Base-by-base conservation (phyloP, 2,797 vertebrate species). In the Chloroceryle amazona region DNA sequence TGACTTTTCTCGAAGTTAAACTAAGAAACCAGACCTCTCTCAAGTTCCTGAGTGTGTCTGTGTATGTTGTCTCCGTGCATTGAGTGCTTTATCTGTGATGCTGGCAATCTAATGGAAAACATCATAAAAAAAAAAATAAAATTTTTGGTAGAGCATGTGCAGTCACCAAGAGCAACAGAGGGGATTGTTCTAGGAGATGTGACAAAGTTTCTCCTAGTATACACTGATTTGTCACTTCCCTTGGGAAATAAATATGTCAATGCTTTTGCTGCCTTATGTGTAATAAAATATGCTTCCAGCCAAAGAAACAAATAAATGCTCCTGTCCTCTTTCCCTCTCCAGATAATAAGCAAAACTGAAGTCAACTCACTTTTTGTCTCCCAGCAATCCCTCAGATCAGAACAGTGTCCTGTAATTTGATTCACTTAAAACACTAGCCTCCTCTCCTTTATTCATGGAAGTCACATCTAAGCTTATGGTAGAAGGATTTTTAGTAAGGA, bases 211-310 rank as follows among this genome's bases (percentile, higher is more conserved):
- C 66, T 91, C 18, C 82, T 94, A 67, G 72, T 96, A 54, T 95
- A 67, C 81, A 86, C 91, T 84, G 90, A 95, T 95, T 93, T 90
- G 95, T 96, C 94, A 81, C 81, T 94, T 91, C 93, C 87, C 89
- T 74, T 91, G 92, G 84, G 95, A 96, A 96, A 95, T 93, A 94
- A 96, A 81, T 78, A 74, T 22, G 16, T 97, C 92, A 96, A 89
- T 93, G 81, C 49, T 65, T 95, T 91, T 12, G 4, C 75, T 14
- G 39, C 67, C 72, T 95, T 96, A 89, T 93, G 66, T 94, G 89
- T 90, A 91, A 94, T 93, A 93, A 94, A 84, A 95, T 75, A 81
- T 52, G 63, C 89, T 95, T 92, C 76, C 47, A 95, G 87, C 46
- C 47, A 94, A 90, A 93, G 68, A 93, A 91, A 84, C 66, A 92